Percentiles rank a stretch among this genome's conserved stretches.
These are phyloP conservation scores for Paradoxurus hermaphroditus DNA, from an alignment of 2,113 vertebrate genomes.

Conservation along the genomic window DNA sequence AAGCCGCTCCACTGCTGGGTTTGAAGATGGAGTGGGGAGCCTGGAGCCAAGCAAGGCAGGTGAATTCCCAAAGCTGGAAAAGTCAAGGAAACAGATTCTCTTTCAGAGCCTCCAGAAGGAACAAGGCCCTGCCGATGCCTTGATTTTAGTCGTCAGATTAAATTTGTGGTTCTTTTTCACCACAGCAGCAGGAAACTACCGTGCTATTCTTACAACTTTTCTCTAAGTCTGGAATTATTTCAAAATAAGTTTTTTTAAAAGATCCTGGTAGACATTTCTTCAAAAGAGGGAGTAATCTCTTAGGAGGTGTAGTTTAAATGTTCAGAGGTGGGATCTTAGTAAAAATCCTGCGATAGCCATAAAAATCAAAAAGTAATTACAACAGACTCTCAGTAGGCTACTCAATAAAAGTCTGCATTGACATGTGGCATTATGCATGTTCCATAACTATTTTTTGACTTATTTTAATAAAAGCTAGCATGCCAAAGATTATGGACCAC, in stretches of 20 bases:
- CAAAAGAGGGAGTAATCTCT: not conserved
- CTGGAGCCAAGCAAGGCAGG: not conserved
- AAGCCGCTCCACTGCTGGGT: not conserved
- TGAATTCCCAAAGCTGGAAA: not conserved
- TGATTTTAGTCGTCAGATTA: not conserved
- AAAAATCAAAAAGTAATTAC: conserved; percentile 40
- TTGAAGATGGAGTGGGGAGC: not conserved
- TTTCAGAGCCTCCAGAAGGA: not conserved
- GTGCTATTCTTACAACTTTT: not conserved
- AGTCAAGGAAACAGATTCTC: not conserved
- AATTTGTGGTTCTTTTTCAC: not conserved
- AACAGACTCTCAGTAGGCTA: conserved; percentile 29
- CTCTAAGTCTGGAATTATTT: not conserved
- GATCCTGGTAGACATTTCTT: not conserved
- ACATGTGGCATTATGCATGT: not conserved
- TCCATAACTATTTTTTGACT: conserved; percentile 42
- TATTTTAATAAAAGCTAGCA: conserved; percentile 48
- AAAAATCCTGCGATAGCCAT: conserved; percentile 23
- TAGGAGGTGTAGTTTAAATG: not conserved
- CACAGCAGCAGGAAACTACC: not conserved
- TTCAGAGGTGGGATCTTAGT: conserved; percentile 7
- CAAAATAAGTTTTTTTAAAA: not conserved
- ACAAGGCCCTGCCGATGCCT: not conserved
- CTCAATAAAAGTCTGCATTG: conserved; percentile 22
- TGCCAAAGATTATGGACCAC: conserved; percentile 20